Conservation (phyloP, 2,888 invertebrate species). For the Leucophenga maculata region DNA sequence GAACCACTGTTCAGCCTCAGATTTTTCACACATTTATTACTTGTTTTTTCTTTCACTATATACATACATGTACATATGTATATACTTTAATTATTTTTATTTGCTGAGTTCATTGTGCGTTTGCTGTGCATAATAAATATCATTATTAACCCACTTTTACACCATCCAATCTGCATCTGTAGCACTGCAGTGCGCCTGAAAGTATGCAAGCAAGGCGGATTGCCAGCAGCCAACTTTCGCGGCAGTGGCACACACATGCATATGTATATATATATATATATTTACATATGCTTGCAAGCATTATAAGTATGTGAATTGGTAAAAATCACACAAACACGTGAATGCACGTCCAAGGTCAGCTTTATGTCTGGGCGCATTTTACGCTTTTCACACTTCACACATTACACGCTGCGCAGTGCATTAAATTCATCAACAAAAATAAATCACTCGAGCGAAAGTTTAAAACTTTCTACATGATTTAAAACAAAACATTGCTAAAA, state of each 20-base stretch:
- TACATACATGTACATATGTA: conserved; percentile 30
- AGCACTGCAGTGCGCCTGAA: background rate
- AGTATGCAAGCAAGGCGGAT: background rate
- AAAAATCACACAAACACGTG: conserved; percentile 16
- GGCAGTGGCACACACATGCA: background rate
- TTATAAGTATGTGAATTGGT: no score
- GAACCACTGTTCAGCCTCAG: no score
- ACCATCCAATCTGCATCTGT: conserved; percentile 2
- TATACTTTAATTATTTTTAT: conserved; percentile 56
- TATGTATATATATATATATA: background rate
- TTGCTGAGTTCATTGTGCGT: conserved; percentile 47
- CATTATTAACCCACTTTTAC: conserved; percentile 57
- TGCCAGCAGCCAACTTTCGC: background rate
- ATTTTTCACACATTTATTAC: no score
- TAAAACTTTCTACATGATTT: background rate
- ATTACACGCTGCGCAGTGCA: no score
- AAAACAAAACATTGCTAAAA: background rate
- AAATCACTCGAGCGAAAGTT: conserved; percentile 12
- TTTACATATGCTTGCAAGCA: no score
- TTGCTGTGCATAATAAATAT: conserved; percentile 54
- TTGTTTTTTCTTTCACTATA: background rate
- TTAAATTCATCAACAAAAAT: conserved; percentile 15
- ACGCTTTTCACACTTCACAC: no score
- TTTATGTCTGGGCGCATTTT: background rate
- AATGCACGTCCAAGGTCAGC: background rate